Evolutionary conservation across 2,797 vertebrate species (phyloP).

Genomic region (Rhabdomys pumilio): DNA sequence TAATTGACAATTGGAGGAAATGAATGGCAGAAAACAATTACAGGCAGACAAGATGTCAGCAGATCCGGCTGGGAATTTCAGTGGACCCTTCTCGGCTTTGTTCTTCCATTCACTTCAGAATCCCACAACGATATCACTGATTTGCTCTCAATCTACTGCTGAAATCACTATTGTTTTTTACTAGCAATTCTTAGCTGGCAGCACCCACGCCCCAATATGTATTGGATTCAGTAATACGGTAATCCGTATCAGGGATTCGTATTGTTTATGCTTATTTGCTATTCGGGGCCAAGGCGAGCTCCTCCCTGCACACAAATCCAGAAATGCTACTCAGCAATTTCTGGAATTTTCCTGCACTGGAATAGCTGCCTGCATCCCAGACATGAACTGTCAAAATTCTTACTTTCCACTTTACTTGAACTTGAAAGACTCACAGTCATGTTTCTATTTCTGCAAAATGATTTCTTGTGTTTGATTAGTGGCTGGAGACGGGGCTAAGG

Average conservation of each 20-base stretch:
- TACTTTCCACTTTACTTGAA: background rate
- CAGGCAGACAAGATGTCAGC: constrained; percentile 82
- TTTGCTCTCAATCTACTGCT: constrained; percentile 63
- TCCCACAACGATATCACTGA: constrained; percentile 65
- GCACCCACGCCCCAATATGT: background rate
- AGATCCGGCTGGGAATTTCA: constrained; percentile 75
- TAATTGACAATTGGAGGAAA: constrained; percentile 87
- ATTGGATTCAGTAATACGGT: constrained; percentile 66
- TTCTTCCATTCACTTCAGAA: constrained; percentile 41
- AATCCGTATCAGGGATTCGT: constrained; percentile 8
- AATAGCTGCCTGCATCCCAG: background rate
- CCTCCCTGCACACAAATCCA: background rate
- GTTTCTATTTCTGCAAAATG: constrained; percentile 5
- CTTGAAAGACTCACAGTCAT: background rate
- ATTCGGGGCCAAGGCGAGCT: background rate
- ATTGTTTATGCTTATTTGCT: constrained; percentile 40
- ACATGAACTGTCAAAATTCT: background rate
- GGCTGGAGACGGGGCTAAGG: background rate
- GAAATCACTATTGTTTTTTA: constrained; percentile 66
- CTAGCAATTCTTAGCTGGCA: constrained; percentile 70
- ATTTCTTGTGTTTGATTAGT: background rate
- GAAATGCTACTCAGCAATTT: rapidly evolving
- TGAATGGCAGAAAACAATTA: constrained; percentile 84
- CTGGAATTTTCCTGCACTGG: background rate
- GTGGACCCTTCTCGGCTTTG: background rate